Percentiles rank a stretch among this genome's conserved stretches.
phyloP scores from a whole-genome alignment of 2,113 vertebrate species.

The Oryzias woworae region DNA sequence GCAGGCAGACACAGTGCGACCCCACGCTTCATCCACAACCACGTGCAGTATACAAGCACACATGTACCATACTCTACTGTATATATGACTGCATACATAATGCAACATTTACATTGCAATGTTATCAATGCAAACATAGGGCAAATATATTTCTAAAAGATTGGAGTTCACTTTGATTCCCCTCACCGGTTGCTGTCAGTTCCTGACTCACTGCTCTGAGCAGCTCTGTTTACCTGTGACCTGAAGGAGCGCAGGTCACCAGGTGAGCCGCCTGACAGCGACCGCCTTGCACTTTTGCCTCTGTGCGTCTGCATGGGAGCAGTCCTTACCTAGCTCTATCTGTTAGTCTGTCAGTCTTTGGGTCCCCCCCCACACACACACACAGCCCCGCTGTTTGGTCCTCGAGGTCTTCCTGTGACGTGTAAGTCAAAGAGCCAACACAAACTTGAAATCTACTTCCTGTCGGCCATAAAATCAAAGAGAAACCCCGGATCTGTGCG shows the following conservation, averaged over 20 bases:
- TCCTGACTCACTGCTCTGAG: constrained; percentile 29
- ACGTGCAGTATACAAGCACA: constrained; percentile 65
- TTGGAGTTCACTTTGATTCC: constrained; percentile 28
- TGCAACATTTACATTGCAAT: constrained; percentile 60
- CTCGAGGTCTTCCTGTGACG: constrained; percentile 27
- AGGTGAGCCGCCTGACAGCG: constrained; percentile 50
- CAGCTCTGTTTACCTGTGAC: constrained; percentile 37
- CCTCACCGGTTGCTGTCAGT: constrained; percentile 15
- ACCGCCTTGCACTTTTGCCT: constrained; percentile 77
- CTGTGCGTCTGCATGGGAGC: constrained; percentile 60
- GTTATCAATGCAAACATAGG: constrained; percentile 61
- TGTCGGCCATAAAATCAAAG: background rate
- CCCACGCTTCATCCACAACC: constrained; percentile 36
- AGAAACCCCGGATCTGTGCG: constrained; percentile 43
- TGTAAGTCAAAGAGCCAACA: constrained; percentile 32
- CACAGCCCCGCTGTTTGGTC: constrained; percentile 11
- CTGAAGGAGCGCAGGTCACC: constrained; percentile 21
- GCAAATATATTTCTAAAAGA: constrained; percentile 39
- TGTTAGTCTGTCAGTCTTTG: constrained; percentile 36
- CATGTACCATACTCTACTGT: constrained; percentile 48
- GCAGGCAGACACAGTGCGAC: constrained; percentile 31
- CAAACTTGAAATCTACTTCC: constrained; percentile 31
- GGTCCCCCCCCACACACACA: background rate
- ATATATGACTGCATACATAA: constrained; percentile 65
- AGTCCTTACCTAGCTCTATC: constrained; percentile 34